Conservation (phyloP, 2,797 vertebrate species). For the Dendrocincla tyrannina region DNA sequence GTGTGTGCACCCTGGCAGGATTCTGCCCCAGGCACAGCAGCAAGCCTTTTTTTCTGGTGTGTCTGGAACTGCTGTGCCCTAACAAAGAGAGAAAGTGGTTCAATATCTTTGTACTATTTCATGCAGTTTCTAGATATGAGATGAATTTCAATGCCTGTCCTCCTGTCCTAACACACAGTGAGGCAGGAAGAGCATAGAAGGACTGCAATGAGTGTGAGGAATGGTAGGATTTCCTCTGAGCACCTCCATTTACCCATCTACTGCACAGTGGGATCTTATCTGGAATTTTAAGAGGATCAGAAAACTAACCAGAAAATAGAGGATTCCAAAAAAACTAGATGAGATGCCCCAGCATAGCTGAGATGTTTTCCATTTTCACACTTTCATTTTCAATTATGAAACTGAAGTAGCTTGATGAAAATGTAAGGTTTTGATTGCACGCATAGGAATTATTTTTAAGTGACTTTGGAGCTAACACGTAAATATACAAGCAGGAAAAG, state of each 20-base stretch:
- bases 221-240: background rate
- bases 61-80: background rate
- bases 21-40: background rate
- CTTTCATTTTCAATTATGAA: background rate
- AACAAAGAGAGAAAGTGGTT: background rate
- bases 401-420: background rate
- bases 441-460: background rate
- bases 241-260: background rate
- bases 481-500: background rate
- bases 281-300: background rate
- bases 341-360: background rate
- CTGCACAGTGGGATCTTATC: background rate
- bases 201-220: background rate
- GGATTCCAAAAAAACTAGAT: background rate
- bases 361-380: background rate
- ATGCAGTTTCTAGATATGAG: background rate
- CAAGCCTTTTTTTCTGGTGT: background rate
- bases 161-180: background rate
- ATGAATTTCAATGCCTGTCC: background rate
- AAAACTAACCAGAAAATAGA: background rate
- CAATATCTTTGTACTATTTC: background rate
- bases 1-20: accelerated
- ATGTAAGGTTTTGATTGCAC: background rate
- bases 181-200: background rate
- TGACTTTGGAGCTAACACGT: background rate